Evolutionary conservation across 2,797 vertebrate genomes (phyloP).

Genomic region (Macropus fuliginosus): DNA sequence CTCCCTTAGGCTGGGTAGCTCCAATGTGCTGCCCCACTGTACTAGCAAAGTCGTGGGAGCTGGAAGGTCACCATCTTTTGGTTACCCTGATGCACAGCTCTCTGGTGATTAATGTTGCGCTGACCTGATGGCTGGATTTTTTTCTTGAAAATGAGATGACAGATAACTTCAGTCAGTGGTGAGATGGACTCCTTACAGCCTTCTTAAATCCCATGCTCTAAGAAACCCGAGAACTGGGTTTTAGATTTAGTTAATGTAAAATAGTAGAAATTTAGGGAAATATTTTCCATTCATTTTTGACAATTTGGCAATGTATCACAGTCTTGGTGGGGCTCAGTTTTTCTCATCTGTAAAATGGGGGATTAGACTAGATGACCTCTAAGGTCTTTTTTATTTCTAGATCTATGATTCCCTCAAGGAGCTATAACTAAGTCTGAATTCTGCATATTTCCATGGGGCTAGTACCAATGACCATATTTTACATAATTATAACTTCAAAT

Average conservation of each 20-base stretch:
- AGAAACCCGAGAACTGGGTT: conserved; percentile 11
- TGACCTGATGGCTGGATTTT: neutral
- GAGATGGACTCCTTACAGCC: conserved; percentile 35
- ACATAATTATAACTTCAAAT: neutral
- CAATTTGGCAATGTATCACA: neutral
- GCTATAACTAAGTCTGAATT: neutral
- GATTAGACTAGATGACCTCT: neutral
- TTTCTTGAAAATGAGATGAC: conserved; percentile 13
- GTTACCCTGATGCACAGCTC: neutral
- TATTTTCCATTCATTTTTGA: neutral
- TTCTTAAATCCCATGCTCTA: conserved; percentile 40
- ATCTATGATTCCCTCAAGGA: neutral
- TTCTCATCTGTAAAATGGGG: neutral
- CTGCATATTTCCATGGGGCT: neutral
- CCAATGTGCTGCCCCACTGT: neutral
- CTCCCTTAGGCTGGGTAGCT: neutral
- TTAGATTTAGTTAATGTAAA: neutral
- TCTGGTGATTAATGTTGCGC: neutral
- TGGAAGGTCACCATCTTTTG: neutral
- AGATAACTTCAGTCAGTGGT: conserved; percentile 44
- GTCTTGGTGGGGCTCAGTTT: neutral
- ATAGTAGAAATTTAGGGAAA: conserved; percentile 45
- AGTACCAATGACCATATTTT: neutral
- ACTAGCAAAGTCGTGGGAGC: neutral
- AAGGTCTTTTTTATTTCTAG: neutral